phyloP scores from a whole-genome alignment of 1,140 invertebrate genomes.

The Phocides pigmalion region DNA sequence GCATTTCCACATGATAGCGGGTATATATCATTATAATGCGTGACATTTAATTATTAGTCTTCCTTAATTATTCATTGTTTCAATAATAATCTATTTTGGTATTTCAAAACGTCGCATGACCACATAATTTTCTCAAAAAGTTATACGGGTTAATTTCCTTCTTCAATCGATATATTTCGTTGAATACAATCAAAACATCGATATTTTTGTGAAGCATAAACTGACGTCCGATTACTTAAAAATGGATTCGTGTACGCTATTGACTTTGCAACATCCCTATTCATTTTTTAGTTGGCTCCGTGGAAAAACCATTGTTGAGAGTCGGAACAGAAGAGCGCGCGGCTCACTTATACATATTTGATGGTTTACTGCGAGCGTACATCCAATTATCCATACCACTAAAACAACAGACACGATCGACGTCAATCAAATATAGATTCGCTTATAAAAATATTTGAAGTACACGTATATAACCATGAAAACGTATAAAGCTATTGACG shows the following conservation, averaged over 20 bases:
- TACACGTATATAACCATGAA: not conserved
- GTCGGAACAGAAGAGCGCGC: constrained; percentile 46
- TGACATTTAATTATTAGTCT: no score
- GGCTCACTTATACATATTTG: constrained; percentile 52
- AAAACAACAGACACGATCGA: constrained; percentile 34
- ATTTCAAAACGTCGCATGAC: no score
- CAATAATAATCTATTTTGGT: no score
- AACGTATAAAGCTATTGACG: not conserved
- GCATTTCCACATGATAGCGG: no score
- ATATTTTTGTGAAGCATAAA: constrained; percentile 21
- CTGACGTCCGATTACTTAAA: constrained; percentile 32
- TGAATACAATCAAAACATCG: constrained; percentile 7
- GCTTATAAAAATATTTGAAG: constrained; percentile 17
- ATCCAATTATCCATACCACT: constrained; percentile 50
- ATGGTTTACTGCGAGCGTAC: constrained; percentile 43
- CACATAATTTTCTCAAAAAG: constrained; percentile 8
- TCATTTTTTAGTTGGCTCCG: constrained; percentile 58
- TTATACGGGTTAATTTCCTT: constrained; percentile 5
- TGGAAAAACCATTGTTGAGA: constrained; percentile 55
- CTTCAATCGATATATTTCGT: constrained; percentile 15
- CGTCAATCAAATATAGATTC: constrained; percentile 28
- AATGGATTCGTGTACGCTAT: constrained; percentile 32
- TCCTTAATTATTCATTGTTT: no score
- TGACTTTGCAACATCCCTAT: constrained; percentile 42
- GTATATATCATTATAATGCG: no score